Evolutionary conservation across 2,113 vertebrate genomes (phyloP).

Genomic region (Aspiorhynchus laticeps): DNA sequence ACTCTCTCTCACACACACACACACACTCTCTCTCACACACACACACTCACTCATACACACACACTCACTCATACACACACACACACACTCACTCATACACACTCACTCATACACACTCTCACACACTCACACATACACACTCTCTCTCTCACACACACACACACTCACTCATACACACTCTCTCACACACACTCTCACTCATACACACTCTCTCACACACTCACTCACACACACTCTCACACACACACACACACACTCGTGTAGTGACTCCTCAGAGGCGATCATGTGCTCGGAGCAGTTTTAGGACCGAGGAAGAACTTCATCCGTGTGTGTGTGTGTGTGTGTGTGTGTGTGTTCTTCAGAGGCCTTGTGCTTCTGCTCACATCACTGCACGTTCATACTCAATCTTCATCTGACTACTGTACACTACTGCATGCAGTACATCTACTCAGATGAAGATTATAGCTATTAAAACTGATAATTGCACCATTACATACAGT

Average conservation of each 20-base stretch:
- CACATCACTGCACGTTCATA: background rate
- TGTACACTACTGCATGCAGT: background rate
- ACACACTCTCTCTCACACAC: background rate
- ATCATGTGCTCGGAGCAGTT: slow-evolving; percentile 13
- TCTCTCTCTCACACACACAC: background rate
- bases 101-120: background rate
- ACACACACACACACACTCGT: background rate
- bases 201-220: background rate
- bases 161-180: background rate
- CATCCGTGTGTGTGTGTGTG: background rate
- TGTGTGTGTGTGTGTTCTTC: background rate
- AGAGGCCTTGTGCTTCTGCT: background rate
- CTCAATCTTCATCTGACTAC: background rate
- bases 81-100: too few species aligned
- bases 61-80: background rate
- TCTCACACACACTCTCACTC: background rate
- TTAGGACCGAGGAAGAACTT: background rate
- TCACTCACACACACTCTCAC: background rate
- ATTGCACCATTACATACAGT: background rate
- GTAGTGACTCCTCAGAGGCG: background rate
- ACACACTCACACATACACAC: background rate
- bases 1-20: background rate
- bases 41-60: background rate
- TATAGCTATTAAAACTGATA: background rate
- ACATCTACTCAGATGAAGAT: background rate